Evolutionary conservation across 1,140 invertebrate species (phyloP).

Genomic region (Drosophila oshimai): DNA sequence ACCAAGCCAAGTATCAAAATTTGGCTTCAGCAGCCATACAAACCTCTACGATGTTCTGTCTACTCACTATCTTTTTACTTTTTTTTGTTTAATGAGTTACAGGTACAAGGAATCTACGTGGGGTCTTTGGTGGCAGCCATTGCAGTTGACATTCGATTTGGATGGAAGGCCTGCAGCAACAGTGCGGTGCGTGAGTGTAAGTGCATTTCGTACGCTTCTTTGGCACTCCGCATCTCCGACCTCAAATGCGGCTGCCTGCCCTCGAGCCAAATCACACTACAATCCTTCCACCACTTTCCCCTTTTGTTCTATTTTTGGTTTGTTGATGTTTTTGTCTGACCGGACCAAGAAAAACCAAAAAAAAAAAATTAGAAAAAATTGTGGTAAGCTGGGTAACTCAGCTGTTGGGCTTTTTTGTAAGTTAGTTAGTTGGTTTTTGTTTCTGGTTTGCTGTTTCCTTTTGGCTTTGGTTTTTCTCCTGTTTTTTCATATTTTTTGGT

Average conservation of each 20-base stretch:
- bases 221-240: neutral
- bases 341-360: neutral
- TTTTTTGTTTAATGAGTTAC: slow-evolving; percentile 1
- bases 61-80: slow-evolving; percentile 8
- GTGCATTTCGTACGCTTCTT: neutral
- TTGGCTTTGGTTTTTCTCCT: slow-evolving; percentile 41
- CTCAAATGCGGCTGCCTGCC: neutral
- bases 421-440: slow-evolving; percentile 29
- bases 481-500: slow-evolving; percentile 42
- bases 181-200: slow-evolving; percentile 21
- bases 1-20: slow-evolving; percentile 25
- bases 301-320: slow-evolving; percentile 29
- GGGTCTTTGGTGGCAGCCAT: neutral
- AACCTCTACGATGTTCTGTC: slow-evolving; percentile 9
- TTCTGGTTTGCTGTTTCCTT: slow-evolving; percentile 37
- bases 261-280: slow-evolving; percentile 5
- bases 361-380: neutral
- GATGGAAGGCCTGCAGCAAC: neutral
- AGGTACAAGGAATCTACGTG: slow-evolving; percentile 35
- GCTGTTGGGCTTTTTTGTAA: slow-evolving; percentile 23
- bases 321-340: slow-evolving; percentile 28
- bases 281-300: slow-evolving; percentile 6
- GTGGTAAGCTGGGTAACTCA: slow-evolving; percentile 21
- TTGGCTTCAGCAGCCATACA: neutral
- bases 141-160: slow-evolving; percentile 34